These are phyloP conservation scores for Glossosoma conforme DNA, from an alignment of 1,140 invertebrate genomes.

Conservation along the genomic window DNA sequence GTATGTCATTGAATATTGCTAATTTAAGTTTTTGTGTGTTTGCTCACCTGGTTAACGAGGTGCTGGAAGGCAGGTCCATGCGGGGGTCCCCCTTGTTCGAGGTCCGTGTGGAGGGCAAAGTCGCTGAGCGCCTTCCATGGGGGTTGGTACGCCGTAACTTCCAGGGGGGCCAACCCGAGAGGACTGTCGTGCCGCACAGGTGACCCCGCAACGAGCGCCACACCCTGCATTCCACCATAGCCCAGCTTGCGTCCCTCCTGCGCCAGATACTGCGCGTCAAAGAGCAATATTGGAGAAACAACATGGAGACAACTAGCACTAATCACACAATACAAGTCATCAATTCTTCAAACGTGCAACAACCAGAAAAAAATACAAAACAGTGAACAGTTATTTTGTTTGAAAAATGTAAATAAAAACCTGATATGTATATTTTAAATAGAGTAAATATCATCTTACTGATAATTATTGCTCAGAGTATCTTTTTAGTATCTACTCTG, in stretches of 20 bases:
- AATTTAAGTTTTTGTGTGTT: constrained; percentile 2
- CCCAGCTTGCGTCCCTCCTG: constrained; percentile 90
- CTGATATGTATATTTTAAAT: too few relatives aligned
- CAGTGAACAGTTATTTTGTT: too few relatives aligned
- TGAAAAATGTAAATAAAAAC: too few relatives aligned
- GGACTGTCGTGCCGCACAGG: constrained; percentile 91
- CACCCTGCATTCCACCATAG: constrained; percentile 88
- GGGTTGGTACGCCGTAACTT: constrained; percentile 94
- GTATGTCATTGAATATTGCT: too few relatives aligned
- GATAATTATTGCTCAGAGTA: too few relatives aligned
- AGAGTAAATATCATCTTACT: too few relatives aligned
- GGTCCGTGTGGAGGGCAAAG: constrained; percentile 89
- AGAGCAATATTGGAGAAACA: neutral
- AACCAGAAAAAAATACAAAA: too few relatives aligned
- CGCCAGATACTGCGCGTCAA: constrained; percentile 32
- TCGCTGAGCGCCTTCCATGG: constrained; percentile 95
- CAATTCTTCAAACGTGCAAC: too few relatives aligned
- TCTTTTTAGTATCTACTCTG: too few relatives aligned
- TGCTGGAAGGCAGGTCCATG: constrained; percentile 91
- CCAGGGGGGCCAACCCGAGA: constrained; percentile 76
- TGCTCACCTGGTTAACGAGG: constrained; percentile 84
- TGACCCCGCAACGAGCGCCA: constrained; percentile 93
- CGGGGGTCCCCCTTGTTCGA: constrained; percentile 67
- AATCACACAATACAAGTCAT: too few relatives aligned
- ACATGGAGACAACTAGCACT: too few relatives aligned